Base-by-base conservation (phyloP, 2,797 vertebrate genomes). In the Hoplostethus mediterraneus region DNA sequence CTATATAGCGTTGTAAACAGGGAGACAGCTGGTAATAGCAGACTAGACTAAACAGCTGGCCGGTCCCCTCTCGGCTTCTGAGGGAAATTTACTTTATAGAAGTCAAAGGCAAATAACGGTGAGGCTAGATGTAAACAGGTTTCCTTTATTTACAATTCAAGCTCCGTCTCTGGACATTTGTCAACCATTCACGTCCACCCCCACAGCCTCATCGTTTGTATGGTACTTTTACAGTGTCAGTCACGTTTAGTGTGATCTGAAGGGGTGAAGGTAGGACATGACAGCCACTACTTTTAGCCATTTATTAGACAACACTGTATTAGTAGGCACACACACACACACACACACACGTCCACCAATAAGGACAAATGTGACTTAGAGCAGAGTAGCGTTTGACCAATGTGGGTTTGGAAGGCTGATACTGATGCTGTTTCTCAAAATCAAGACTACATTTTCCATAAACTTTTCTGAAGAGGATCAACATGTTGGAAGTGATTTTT, bases 231-330 rank as follows among this genome's bases (percentile, higher is more conserved):
- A 36, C 11, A 40, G 61, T 48, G 52, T 11, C 16, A n/a, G 36
- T 71, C 60, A 81, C 47, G 68, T 77, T 65, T 6, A 45, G 47
- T 38, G 51, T 40, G 63, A 58, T 55, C 42, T 28, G 33, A 6
- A 33, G 33, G 4, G 33, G 33, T 56, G 21, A 21, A 21, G 21
- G 21, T 21, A 21, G 21, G 54, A 48, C 47, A 40, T 25, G 40
- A 71, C 21, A 56, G 59, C 38, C 69, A 28, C 78, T 76, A 74
- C 76, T 78, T 85, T 62, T 61, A 76, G 75, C 40, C n/a, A 6
- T 60, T 77, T 84, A 84, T 81, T 4, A 33, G 16, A 6, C 47
- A 49, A 16, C 6, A 16, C 17, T 49, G 5, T 49, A 17, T 49
- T 73, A 63, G 52, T 3, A 47, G 6, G 21, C 33, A 62, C 21